Evolutionary conservation across 2,888 invertebrate species (phyloP), one percentile per base, ranked within the genome.

Genomic region (Epicampocera succincta): DNA sequence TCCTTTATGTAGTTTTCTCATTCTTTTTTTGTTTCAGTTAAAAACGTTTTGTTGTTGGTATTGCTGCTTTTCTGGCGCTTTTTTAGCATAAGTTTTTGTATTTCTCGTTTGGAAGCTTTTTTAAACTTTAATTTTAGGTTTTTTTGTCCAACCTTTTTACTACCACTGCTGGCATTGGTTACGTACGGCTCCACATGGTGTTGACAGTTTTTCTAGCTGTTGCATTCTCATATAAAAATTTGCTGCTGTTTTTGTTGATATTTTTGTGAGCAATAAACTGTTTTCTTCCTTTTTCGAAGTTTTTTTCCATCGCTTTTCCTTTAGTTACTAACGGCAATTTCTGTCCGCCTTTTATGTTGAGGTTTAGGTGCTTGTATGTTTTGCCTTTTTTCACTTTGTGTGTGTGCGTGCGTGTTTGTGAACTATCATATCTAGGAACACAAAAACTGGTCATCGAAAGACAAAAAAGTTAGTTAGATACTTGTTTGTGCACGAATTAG

Each of bases 61-160:
- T 21, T 73, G n/a, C 56, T 71, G 63, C 61, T 63, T 77, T 83
- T 80, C 56, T 73, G 80, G 73, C 69, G 76, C 75, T 83, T 84
- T 83, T 84, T 84, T 77, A 65, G 52, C 69, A 75, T 74, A 78
- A 50, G 63, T 74, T 84, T 83, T 83, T 68, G 73, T 72, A 75
- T 80, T 63, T 52, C 77, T 78, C 72, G 84, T 84, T 85, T 84
- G 74, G 71, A 84, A 83, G 78, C 79, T 84, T 85, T 86, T 86
- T 85, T 82, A 72, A 84, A 84, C 82, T 84, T 83, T 80, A 84
- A 80, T 84, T 72, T 72, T 60, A 54, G 58, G 29, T 17, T 65
- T 63, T 58, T 11, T 54, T 74, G 40, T 50, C 21, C 33, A 40
- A 40, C 17, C 40, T 54, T 65, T 50, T 71, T 52, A 60, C 65